phyloP scores from a whole-genome alignment of 2,113 vertebrate genomes.

The Thermophis baileyi region DNA sequence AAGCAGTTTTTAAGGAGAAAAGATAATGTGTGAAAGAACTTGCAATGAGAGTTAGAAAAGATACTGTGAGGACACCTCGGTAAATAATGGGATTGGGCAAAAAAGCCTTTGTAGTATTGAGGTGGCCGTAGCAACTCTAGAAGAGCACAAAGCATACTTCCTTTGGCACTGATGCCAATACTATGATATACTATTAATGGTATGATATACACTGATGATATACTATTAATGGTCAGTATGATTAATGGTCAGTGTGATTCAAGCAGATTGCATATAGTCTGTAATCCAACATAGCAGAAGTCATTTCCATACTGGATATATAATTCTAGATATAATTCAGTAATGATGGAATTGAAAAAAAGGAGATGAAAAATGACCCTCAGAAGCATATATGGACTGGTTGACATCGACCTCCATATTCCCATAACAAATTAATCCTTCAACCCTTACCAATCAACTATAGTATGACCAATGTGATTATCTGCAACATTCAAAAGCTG shows the following conservation, averaged over 20 bases:
- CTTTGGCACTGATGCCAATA: neutral
- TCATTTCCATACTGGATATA: neutral
- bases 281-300: neutral
- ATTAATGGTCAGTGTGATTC: neutral
- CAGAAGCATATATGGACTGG: neutral
- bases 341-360: neutral
- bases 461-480: neutral
- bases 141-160: neutral
- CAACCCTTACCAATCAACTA: neutral
- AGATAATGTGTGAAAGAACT: neutral
- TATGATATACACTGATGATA: no score
- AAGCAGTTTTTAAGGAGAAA: neutral
- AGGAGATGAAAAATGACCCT: neutral
- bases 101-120: neutral
- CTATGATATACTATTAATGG: neutral
- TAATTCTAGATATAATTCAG: neutral
- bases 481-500: neutral
- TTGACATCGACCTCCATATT: neutral
- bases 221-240: neutral
- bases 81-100: neutral
- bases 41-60: neutral
- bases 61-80: neutral
- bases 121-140: neutral
- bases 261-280: neutral
- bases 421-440: neutral